Evolutionary conservation across 2,113 vertebrate species (phyloP), one percentile per base, ranked within the genome.

Genomic region (Phylloscopus trochilus): DNA sequence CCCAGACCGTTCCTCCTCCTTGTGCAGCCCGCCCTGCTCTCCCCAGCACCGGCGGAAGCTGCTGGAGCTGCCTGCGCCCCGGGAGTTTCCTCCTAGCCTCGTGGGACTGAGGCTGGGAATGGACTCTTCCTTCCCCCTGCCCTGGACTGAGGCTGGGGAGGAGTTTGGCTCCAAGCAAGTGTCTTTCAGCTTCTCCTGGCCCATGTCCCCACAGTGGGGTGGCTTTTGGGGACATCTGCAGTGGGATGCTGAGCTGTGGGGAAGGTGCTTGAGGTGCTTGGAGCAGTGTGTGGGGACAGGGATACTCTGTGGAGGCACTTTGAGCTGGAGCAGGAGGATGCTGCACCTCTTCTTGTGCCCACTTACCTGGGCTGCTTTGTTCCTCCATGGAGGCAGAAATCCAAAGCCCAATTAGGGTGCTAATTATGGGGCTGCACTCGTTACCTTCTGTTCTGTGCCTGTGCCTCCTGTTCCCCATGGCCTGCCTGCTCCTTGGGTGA

Each of bases 351-450:
- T 30, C 7, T 6, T n/a, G 47, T 68, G 51, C 74, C 33, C 23
- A 1, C 9, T 21, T 11, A 12, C 3, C 19, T 21, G 41, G 7
- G 47, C 24, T 53, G 72, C 75, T 47, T 67, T 18, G 3, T 49
- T 89, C 33, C 46, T 23, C 12, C n/a, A 6, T 11, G 15, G 52
- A 66, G 6, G 11, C 20, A 37, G 72, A 82, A 51, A 26, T 51
- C 41, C n/a, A 49, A 52, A 69, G 13, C 4, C 30, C 51, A 49
- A 0, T 49, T 67, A 62, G 11, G 46, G 55, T 23, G 13, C 4
- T 62, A 30, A 30, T 60, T 73, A 23, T 1, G 13, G 21, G 18
- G 56, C 74, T 55, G 47, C 0, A 0, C 11, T 84, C 0, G 0
- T 58, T 67, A 23, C 52, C 43, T 46, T 47, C 52, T 77, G 46